phyloP scores from a whole-genome alignment of 2,797 vertebrate genomes.

The Spinus olivaceus region DNA sequence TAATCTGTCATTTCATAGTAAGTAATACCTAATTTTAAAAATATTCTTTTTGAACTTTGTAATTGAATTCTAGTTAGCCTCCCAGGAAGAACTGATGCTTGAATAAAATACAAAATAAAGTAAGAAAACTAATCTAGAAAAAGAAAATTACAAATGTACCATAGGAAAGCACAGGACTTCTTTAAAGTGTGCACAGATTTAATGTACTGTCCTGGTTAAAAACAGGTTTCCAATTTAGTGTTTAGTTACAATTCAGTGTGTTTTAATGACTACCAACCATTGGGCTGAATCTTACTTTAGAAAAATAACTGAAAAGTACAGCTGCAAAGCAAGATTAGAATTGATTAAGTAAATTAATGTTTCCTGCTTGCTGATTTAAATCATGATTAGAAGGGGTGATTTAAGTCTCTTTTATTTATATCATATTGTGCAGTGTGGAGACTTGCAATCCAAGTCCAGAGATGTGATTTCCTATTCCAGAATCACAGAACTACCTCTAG shows the following conservation, averaged over 20 bases:
- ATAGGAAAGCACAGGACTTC: neutral
- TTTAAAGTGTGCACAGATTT: neutral
- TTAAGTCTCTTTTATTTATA: slow-evolving; percentile 44
- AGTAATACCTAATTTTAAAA: neutral
- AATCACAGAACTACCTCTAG: neutral
- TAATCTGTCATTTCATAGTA: neutral
- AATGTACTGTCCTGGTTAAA: neutral
- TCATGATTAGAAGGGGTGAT: slow-evolving; percentile 31
- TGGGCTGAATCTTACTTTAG: slow-evolving; percentile 36
- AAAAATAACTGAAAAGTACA: slow-evolving; percentile 34
- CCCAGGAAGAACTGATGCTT: neutral
- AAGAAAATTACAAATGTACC: neutral
- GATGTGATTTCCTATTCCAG: neutral
- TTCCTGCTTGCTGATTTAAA: slow-evolving; percentile 58
- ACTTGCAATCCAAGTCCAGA: neutral
- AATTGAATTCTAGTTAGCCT: neutral
- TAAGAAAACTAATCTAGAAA: neutral
- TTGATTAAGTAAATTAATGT: slow-evolving; percentile 58
- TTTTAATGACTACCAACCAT: slow-evolving; percentile 30
- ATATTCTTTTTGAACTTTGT: neutral
- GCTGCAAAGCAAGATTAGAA: slow-evolving; percentile 52
- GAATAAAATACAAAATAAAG: neutral
- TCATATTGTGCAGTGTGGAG: neutral
- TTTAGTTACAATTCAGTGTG: slow-evolving; percentile 9
- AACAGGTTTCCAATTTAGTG: neutral